These are phyloP conservation scores for Drosophila novamexicana DNA, from an alignment of 1,140 invertebrate genomes.

Conservation along the genomic window DNA sequence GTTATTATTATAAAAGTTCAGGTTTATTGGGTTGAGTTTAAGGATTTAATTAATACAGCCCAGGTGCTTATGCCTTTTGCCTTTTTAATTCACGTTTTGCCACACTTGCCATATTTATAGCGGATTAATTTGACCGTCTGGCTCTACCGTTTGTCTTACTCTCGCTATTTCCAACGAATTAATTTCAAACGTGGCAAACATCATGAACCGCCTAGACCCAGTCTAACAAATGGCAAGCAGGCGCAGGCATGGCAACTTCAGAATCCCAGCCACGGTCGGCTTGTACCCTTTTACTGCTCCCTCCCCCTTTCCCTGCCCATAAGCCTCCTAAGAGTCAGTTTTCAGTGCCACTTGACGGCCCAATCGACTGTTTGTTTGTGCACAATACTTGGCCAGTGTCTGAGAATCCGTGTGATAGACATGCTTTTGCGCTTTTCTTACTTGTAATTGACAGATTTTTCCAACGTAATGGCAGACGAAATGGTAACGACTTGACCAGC, in stretches of 20 bases:
- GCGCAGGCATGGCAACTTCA: neutral
- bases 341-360: neutral
- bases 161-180: constrained; percentile 8
- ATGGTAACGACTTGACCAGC: constrained; percentile 60
- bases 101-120: neutral
- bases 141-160: too few relatives aligned
- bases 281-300: neutral
- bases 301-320: neutral
- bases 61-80: too few relatives aligned
- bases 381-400: constrained; percentile 17
- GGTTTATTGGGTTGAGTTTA: too few relatives aligned
- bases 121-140: neutral
- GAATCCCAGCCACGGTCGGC: constrained; percentile 3
- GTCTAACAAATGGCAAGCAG: neutral
- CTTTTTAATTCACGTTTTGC: neutral
- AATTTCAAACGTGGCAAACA: constrained; percentile 6
- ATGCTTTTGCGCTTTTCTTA: constrained; percentile 75
- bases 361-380: constrained; percentile 42
- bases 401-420: constrained; percentile 54
- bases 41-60: too few relatives aligned
- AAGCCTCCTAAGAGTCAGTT: too few relatives aligned
- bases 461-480: constrained; percentile 68
- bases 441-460: constrained; percentile 78
- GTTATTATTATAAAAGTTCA: too few relatives aligned
- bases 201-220: neutral